Conservation (phyloP, 2,888 invertebrate genomes). For the Rhamnusium bicolor region DNA sequence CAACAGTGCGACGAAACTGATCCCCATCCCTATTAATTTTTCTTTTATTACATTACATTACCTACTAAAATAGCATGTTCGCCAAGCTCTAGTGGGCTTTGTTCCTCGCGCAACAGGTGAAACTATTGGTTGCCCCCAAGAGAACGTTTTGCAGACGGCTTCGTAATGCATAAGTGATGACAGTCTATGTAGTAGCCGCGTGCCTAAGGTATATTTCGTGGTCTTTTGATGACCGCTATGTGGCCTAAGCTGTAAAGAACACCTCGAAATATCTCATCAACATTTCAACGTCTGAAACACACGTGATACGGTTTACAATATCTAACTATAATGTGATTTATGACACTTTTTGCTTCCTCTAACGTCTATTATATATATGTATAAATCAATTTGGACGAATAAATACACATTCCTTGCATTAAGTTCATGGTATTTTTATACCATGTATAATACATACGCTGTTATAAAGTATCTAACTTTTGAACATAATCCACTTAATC, state of each 20-base stretch:
- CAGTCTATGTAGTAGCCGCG: slow-evolving; percentile 68
- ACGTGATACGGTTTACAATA: slow-evolving; percentile 23
- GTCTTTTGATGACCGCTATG: slow-evolving; percentile 51
- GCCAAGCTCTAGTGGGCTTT: slow-evolving; percentile 24
- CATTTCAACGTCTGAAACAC: slow-evolving; percentile 39
- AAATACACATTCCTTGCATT: slow-evolving; percentile 22
- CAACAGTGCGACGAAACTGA: not conserved
- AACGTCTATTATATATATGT: slow-evolving; percentile 35
- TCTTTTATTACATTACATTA: slow-evolving; percentile 6
- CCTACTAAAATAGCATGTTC: slow-evolving; percentile 21
- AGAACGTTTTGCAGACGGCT: slow-evolving; percentile 74
- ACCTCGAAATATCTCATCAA: slow-evolving; percentile 42
- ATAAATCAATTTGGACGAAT: slow-evolving; percentile 25
- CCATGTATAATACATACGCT: too few species aligned
- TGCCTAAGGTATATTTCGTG: slow-evolving; percentile 53
- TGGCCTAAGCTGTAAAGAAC: slow-evolving; percentile 38
- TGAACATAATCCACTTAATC: too few species aligned
- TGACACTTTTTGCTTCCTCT: slow-evolving; percentile 22
- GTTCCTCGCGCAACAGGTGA: slow-evolving; percentile 67
- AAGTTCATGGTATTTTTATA: slow-evolving; percentile 15
- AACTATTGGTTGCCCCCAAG: slow-evolving; percentile 68
- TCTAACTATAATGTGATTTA: slow-evolving; percentile 44
- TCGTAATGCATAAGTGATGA: slow-evolving; percentile 76
- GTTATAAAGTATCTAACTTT: too few species aligned
- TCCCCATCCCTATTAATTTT: not conserved